These are phyloP conservation scores for Malthinus flaveolus DNA, from an alignment of 2,888 invertebrate species.

Conservation along the genomic window DNA sequence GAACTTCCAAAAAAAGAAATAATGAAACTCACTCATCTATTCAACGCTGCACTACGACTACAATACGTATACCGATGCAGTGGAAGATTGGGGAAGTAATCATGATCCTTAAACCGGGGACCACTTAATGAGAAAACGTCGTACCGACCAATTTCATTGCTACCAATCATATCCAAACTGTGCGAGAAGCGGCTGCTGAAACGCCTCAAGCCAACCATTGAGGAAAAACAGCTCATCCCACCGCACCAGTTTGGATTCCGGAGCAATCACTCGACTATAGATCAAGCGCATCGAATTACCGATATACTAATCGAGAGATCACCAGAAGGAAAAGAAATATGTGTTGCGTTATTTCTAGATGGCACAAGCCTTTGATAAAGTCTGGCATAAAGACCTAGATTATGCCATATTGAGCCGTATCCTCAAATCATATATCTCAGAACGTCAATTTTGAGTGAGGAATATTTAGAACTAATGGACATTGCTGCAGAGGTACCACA, in stretches of 20 bases:
- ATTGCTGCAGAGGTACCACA: constrained; percentile 27
- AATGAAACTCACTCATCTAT: constrained; percentile 31
- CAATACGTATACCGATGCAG: constrained; percentile 34
- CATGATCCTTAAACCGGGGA: constrained; percentile 33
- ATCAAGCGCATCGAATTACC: too few relatives aligned
- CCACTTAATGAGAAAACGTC: constrained; percentile 30
- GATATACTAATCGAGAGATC: too few relatives aligned
- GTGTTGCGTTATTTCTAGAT: too few relatives aligned
- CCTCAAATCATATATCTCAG: constrained; percentile 19
- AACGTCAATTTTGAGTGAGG: constrained; percentile 18
- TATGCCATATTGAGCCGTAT: constrained; percentile 16
- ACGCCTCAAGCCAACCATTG: too few relatives aligned
- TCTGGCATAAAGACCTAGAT: constrained; percentile 24
- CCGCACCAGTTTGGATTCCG: too few relatives aligned
- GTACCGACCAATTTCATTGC: constrained; percentile 34
- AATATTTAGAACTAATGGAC: constrained; percentile 16
- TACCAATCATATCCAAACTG: constrained; percentile 34
- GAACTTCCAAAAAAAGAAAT: constrained; percentile 24
- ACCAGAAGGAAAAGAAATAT: too few relatives aligned
- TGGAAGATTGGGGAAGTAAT: constrained; percentile 35
- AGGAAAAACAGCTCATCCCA: too few relatives aligned
- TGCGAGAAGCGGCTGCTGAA: too few relatives aligned
- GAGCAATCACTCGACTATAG: too few relatives aligned
- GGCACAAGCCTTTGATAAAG: constrained; percentile 28
- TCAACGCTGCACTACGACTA: constrained; percentile 35